A percentile compares a stretch with the other conserved stretches of the same genome.
Conservation (phyloP, 2,113 vertebrate species). For the Eurystomus gularis region DNA sequence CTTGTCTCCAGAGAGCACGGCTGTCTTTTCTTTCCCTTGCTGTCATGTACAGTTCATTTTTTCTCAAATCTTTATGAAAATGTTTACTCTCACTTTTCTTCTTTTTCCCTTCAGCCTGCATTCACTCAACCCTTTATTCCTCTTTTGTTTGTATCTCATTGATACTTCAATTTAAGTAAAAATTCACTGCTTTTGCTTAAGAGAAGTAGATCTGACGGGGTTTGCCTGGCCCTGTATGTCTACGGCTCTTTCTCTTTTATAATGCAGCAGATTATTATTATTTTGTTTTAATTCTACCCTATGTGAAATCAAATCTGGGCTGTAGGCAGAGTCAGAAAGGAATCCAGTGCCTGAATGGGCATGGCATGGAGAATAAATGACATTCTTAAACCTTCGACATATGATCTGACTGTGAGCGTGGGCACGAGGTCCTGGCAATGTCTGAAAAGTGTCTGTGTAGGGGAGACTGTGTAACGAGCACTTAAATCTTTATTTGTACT, state of each 20-base stretch:
- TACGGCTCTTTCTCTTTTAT: not conserved
- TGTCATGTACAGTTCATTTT: not conserved
- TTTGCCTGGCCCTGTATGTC: not conserved
- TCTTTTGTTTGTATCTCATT: not conserved
- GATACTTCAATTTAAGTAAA: not conserved
- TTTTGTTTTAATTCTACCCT: not conserved
- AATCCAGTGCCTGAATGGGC: not conserved
- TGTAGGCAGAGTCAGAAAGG: not conserved
- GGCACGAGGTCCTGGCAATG: not conserved
- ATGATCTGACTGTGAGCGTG: fast-evolving
- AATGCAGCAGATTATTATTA: not conserved
- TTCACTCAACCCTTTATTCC: not conserved
- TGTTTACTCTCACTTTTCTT: not conserved
- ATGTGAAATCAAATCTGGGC: not conserved
- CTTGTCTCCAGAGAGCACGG: fast-evolving
- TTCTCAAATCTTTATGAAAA: not conserved
- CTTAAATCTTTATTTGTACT: not conserved
- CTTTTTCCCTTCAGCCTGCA: not conserved
- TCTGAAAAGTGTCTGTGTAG: not conserved
- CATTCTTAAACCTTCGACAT: too few species aligned
- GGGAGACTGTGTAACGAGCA: not conserved
- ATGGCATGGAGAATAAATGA: not conserved
- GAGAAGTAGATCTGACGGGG: not conserved
- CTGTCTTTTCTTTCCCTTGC: not conserved
- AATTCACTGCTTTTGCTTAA: not conserved